Evolutionary conservation across 1,140 invertebrate genomes (phyloP).

Genomic region (Philopotamus ludificatus): DNA sequence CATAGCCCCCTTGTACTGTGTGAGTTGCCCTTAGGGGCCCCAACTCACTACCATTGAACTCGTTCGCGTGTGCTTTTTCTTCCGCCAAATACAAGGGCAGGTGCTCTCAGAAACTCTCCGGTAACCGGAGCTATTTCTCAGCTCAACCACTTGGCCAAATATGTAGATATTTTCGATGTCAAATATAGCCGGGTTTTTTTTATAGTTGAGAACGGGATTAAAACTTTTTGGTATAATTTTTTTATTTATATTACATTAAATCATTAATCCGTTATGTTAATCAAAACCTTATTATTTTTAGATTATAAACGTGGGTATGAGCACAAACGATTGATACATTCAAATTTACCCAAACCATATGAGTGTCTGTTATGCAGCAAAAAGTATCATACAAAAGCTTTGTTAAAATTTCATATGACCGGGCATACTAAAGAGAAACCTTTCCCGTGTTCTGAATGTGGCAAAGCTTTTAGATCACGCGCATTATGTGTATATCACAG

Average conservation of each 20-base stretch:
- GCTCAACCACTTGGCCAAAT: too few species aligned
- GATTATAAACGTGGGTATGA: constrained; percentile 30
- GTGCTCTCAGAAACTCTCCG: too few species aligned
- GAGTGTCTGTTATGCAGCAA: constrained; percentile 1
- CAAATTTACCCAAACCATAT: constrained; percentile 14
- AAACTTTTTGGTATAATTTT: too few species aligned
- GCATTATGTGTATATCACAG: constrained; percentile 17
- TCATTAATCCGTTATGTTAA: too few species aligned
- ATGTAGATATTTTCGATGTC: background rate
- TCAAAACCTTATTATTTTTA: constrained; percentile 12
- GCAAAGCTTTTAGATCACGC: constrained; percentile 20
- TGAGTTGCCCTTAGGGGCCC: too few species aligned
- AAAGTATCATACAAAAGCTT: background rate
- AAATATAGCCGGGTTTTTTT: background rate
- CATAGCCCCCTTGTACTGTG: too few species aligned
- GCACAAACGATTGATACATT: constrained; percentile 21
- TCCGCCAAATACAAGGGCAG: too few species aligned
- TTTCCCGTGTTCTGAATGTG: constrained; percentile 22
- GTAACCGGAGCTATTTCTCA: too few species aligned
- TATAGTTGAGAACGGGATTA: too few species aligned
- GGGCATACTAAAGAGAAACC: constrained; percentile 24
- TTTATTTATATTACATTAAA: too few species aligned
- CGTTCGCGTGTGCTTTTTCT: too few species aligned
- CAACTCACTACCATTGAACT: too few species aligned
- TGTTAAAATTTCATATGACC: constrained; percentile 18